Evolutionary conservation across 2,888 invertebrate species (phyloP).

Genomic region (Eristalinus aeneus): DNA sequence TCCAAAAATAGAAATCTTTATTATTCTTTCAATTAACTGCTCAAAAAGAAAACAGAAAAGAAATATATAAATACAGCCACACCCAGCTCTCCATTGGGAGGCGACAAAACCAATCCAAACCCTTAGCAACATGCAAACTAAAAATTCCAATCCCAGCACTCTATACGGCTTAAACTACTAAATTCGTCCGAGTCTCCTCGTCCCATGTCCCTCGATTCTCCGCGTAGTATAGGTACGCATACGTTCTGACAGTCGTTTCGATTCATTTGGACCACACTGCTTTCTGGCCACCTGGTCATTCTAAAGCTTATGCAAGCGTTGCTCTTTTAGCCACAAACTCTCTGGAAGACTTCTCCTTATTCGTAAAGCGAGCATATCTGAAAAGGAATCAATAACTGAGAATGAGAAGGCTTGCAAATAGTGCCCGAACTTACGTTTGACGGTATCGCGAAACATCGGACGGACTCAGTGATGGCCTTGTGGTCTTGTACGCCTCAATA

Average conservation of each 20-base stretch:
- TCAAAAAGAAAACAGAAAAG: constrained; percentile 4
- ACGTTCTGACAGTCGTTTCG: no score
- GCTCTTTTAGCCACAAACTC: constrained; percentile 82
- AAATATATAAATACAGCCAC: constrained; percentile 54
- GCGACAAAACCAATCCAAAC: constrained; percentile 20
- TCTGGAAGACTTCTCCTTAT: constrained; percentile 82
- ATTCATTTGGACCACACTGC: no score
- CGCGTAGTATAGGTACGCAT: no score
- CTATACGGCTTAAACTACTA: constrained; percentile 25
- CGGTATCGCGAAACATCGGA: constrained; percentile 88
- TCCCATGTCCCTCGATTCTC: no score
- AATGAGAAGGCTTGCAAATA: not conserved
- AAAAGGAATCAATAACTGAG: constrained; percentile 72
- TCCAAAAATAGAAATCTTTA: constrained; percentile 43
- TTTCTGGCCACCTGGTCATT: no score
- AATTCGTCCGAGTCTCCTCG: not conserved
- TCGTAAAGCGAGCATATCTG: constrained; percentile 85
- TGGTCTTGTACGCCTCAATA: constrained; percentile 84
- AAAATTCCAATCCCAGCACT: constrained; percentile 16
- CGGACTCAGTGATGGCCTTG: constrained; percentile 88
- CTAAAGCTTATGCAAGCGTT: constrained; percentile 82
- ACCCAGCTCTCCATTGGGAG: not conserved
- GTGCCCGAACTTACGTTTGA: constrained; percentile 84
- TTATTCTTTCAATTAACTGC: constrained; percentile 11
- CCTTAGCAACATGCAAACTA: constrained; percentile 20